Evolutionary conservation across 1,140 invertebrate species (phyloP), one percentile per base, ranked within the genome.

Genomic region (Bombus picipes): DNA sequence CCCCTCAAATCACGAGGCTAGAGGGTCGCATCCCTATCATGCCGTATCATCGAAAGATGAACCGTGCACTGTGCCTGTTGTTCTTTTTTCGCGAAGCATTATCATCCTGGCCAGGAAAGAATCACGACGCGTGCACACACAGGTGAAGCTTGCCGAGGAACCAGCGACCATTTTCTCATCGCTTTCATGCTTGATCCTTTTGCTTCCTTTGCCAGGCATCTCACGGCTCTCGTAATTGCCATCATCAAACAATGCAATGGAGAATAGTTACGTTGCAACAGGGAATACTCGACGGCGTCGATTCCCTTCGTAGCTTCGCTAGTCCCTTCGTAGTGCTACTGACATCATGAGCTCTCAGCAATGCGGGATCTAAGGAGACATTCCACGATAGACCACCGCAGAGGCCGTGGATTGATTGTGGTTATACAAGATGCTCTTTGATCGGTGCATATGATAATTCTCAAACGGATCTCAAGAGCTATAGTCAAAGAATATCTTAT

Each of bases 151-250:
- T 74, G 25, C 18, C n/a, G 43, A 15, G 47, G 43, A 59, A 83
- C 47, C 25, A n/a, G 34, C 73, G 6, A 62, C 71, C 81, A 39
- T 74, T 78, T 83, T 70, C 85, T 79, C 62, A n/a, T 10, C 34
- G 53, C 65, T 79, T 57, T 74, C 73, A 62, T 39, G 32, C 73
- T 34, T 18, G 22, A 5, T 22, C 47, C 57, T 73, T 78, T 74
- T 82, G 82, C 71, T 73, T 37, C 83, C 85, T 89, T 89, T 88
- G 88, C 43, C 65, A 65, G 82, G 78, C 86, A 87, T 83, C 87
- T 91, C 81, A 87, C 81, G 87, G 81, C 86, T 84, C 90, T 91
- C 88, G 91, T 93, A 94, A 94, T 94, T 93, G 93, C 92, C 92
- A 87, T 92, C 89, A 92, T 92, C 91, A 92, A 94, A 94, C 92